A percentile compares a stretch with the other conserved stretches of the same genome.
phyloP scores from a whole-genome alignment of 2,797 vertebrate species.

The Babyrousa celebensis region DNA sequence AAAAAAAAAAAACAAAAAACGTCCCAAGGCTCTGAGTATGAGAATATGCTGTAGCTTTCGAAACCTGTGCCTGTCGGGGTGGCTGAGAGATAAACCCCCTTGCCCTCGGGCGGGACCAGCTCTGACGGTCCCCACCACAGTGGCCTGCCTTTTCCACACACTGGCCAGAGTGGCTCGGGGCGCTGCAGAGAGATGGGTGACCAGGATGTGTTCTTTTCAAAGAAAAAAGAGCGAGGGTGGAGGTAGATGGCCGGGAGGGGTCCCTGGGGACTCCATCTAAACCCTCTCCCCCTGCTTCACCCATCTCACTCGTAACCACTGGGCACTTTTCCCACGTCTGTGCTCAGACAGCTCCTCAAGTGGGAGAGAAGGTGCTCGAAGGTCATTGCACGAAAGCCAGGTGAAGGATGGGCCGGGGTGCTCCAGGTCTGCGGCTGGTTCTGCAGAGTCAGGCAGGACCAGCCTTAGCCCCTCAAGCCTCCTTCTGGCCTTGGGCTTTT shows the following conservation, averaged over 20 bases:
- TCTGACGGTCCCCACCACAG: accelerated
- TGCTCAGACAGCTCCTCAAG: accelerated
- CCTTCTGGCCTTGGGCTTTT: neutral
- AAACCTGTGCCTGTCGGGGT: accelerated
- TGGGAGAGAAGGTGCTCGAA: accelerated
- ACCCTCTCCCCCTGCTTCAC: accelerated
- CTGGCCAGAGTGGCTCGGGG: neutral
- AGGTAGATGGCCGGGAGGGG: accelerated
- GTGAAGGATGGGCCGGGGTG: accelerated
- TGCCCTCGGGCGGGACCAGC: accelerated
- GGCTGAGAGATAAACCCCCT: neutral
- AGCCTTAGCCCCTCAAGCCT: accelerated
- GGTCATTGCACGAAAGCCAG: accelerated
- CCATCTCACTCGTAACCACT: accelerated
- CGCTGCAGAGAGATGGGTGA: accelerated
- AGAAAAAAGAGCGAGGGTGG: neutral
- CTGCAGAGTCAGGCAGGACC: neutral
- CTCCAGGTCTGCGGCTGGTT: accelerated
- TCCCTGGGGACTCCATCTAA: accelerated
- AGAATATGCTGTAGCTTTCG: neutral
- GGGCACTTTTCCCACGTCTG: accelerated
- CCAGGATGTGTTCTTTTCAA: neutral
- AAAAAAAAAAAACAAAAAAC: too few species aligned
- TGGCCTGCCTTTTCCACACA: neutral
- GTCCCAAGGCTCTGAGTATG: neutral